Percentiles rank a stretch among this genome's conserved stretches.
These are phyloP conservation scores for Urocitellus parryii DNA, from an alignment of 2,113 vertebrate species.

Conservation along the genomic window DNA sequence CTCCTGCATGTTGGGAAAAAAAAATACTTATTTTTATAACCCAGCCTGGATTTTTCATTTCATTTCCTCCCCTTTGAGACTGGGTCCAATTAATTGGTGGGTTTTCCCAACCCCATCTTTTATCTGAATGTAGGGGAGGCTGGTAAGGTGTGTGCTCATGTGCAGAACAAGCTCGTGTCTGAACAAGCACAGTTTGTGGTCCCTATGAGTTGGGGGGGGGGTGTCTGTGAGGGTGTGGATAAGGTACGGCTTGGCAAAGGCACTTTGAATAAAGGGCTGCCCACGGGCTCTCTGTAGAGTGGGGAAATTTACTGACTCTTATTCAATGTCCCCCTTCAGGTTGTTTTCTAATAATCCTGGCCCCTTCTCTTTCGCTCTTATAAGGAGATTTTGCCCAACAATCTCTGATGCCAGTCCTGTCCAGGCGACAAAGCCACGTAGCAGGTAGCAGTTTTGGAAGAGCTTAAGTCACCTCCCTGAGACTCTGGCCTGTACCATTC, in stretches of 20 bases:
- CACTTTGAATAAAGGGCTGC: neutral
- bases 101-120: conserved; percentile 55
- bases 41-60: conserved; percentile 88
- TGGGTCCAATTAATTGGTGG: conserved; percentile 86
- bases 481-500: neutral
- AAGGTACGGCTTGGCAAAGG: neutral
- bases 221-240: neutral
- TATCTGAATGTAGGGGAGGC: conserved; percentile 35
- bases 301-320: neutral
- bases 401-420: neutral
- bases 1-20: conserved; percentile 86
- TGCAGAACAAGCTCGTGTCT: neutral
- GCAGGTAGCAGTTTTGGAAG: neutral
- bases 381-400: conserved; percentile 19
- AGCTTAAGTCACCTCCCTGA: neutral
- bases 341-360: conserved; percentile 20
- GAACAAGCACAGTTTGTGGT: neutral
- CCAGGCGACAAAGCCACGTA: neutral
- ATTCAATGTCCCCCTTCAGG: neutral
- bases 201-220: too few relatives aligned
- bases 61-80: conserved; percentile 88
- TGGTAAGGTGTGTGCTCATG: neutral
- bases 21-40: conserved; percentile 92
- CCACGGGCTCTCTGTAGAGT: neutral
- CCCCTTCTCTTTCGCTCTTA: neutral